Conservation (phyloP, 2,113 vertebrate genomes). For the Cyprinodon tularosa region DNA sequence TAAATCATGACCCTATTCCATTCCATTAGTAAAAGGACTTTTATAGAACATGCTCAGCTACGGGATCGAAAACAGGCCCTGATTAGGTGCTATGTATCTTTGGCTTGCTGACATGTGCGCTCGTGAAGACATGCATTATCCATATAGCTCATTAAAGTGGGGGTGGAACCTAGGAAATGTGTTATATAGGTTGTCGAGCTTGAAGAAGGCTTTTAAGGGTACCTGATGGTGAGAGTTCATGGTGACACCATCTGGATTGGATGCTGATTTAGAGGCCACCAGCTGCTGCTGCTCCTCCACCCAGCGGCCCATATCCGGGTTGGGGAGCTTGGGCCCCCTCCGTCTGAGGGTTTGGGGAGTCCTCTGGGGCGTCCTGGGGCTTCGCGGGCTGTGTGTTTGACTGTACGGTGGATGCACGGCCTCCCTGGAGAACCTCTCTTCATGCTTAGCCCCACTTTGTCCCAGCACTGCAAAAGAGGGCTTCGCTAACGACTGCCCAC, state of each 20-base stretch:
- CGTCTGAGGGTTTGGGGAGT: conserved; percentile 70
- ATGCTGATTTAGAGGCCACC: conserved; percentile 79
- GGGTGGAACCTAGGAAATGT: conserved; percentile 11
- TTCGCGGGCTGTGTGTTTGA: conserved; percentile 49
- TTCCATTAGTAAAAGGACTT: conserved; percentile 76
- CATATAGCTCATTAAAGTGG: conserved; percentile 53
- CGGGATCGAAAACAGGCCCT: conserved; percentile 55
- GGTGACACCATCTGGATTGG: conserved; percentile 84
- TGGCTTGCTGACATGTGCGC: conserved; percentile 48
- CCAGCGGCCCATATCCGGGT: conserved; percentile 84
- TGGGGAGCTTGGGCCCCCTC: conserved; percentile 84
- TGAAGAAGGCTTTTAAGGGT: conserved; percentile 59
- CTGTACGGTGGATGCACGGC: conserved; percentile 30
- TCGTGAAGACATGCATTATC: conserved; percentile 54
- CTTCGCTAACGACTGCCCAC: conserved; percentile 67
- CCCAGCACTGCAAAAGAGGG: conserved; percentile 51
- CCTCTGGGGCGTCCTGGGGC: conserved; percentile 78
- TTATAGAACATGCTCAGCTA: conserved; percentile 51
- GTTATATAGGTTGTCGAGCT: conserved; percentile 36
- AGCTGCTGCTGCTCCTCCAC: conserved; percentile 91
- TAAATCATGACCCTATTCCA: conserved; percentile 74
- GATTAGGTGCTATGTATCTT: conserved; percentile 60
- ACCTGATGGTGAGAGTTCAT: conserved; percentile 89
- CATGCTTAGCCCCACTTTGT: conserved; percentile 47
- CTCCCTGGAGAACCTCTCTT: conserved; percentile 50